A percentile compares a stretch with the other conserved stretches of the same genome.
phyloP scores from a whole-genome alignment of 2,888 invertebrate genomes.

The Lamproptera curius region DNA sequence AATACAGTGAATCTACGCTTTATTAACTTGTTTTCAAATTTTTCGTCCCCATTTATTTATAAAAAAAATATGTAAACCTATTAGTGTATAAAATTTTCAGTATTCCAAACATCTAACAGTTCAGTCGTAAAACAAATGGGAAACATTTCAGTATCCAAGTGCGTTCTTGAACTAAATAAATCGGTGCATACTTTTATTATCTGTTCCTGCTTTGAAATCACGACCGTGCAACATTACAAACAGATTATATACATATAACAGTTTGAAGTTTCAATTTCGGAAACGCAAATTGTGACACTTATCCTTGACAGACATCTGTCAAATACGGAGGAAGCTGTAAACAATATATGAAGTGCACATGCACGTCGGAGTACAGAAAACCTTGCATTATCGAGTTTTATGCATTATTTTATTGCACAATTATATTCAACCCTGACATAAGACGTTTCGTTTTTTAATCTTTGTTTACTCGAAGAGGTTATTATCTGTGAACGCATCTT shows the following conservation, averaged over 20 bases:
- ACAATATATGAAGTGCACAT: conserved; percentile 4
- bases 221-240: conserved; percentile 1
- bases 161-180: conserved; percentile 5
- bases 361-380: too few species aligned
- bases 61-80: neutral
- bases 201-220: conserved; percentile 1
- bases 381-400: conserved; percentile 13
- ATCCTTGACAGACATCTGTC: conserved; percentile 5
- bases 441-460: conserved; percentile 11
- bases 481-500: conserved; percentile 3
- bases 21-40: neutral
- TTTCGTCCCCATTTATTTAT: neutral
- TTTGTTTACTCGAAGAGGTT: conserved; percentile 2
- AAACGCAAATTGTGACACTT: conserved; percentile 4
- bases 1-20: neutral
- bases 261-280: conserved; percentile 4
- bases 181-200: conserved; percentile 8
- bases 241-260: neutral
- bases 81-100: neutral
- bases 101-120: neutral
- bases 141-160: too few species aligned
- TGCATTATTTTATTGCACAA: conserved; percentile 18
- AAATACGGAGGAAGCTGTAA: neutral
- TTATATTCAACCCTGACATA: conserved; percentile 9
- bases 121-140: conserved; percentile 5